phyloP scores from a whole-genome alignment of 2,113 vertebrate species.

The Albula goreensis region DNA sequence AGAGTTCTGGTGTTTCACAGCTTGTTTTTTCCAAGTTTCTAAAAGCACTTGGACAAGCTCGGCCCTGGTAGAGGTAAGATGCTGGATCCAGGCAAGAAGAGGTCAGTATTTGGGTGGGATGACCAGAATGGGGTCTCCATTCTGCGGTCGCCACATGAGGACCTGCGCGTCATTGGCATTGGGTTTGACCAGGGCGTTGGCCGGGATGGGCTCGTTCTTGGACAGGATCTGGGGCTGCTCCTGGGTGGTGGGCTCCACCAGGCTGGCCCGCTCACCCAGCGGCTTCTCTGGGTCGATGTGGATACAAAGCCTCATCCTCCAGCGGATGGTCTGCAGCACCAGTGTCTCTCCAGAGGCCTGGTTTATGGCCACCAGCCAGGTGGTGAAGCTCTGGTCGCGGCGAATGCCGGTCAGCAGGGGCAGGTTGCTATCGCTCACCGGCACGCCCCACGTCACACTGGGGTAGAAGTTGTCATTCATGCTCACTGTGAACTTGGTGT shows the following conservation, averaged over 20 bases:
- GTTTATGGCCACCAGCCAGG: constrained; percentile 85
- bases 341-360: constrained; percentile 73
- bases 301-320: constrained; percentile 82
- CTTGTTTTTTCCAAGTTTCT: neutral
- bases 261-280: constrained; percentile 77
- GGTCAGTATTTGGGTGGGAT: constrained; percentile 76
- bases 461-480: constrained; percentile 92
- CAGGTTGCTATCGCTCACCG: constrained; percentile 78
- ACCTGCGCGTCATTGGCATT: constrained; percentile 90
- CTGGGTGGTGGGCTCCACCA: constrained; percentile 76
- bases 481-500: constrained; percentile 79
- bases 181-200: constrained; percentile 81
- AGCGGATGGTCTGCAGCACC: constrained; percentile 78
- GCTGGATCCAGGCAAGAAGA: neutral
- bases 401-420: constrained; percentile 78
- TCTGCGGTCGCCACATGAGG: constrained; percentile 83
- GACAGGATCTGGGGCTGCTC: constrained; percentile 78
- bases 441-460: constrained; percentile 85
- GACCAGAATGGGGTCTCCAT: constrained; percentile 72
- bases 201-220: constrained; percentile 81
- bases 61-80: neutral
- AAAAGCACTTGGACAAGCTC: neutral
- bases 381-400: constrained; percentile 84
- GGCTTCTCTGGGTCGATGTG: constrained; percentile 74
- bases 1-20: neutral